These are phyloP conservation scores for Syngnathus scovelli DNA, from an alignment of 2,113 vertebrate genomes.

Conservation along the genomic window DNA sequence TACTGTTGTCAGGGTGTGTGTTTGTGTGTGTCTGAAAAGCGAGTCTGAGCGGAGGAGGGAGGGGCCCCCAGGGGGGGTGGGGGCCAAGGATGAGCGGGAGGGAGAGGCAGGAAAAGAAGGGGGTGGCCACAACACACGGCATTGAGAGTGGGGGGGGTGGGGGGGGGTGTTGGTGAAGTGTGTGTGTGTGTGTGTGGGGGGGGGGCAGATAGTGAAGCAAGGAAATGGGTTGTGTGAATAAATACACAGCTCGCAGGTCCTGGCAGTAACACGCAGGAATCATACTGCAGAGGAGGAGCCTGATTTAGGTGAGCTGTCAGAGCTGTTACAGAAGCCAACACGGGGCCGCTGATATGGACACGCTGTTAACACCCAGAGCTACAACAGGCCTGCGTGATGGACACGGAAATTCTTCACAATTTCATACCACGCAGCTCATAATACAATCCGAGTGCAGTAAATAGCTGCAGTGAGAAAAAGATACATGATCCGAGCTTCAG, in stretches of 20 bases:
- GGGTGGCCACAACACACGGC: background rate
- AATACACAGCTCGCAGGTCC: constrained; percentile 58
- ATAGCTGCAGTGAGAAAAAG: background rate
- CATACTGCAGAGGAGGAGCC: constrained; percentile 68
- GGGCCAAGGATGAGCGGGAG: constrained; percentile 34
- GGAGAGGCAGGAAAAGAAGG: constrained; percentile 58
- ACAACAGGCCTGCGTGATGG: constrained; percentile 21
- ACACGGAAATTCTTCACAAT: constrained; percentile 45
- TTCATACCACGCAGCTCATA: constrained; percentile 22
- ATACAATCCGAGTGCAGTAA: background rate
- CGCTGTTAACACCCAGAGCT: constrained; percentile 34
- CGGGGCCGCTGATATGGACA: constrained; percentile 30
- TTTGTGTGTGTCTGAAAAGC: constrained; percentile 32
- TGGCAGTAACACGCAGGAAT: constrained; percentile 57
- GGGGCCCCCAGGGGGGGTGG: constrained; percentile 12
- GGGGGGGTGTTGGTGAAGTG: constrained; percentile 30
- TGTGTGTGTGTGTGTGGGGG: constrained; percentile 47
- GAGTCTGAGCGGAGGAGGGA: constrained; percentile 47
- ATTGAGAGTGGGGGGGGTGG: constrained; percentile 40
- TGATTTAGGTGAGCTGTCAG: constrained; percentile 62
- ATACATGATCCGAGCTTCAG: background rate
- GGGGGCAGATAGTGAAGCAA: constrained; percentile 45
- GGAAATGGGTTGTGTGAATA: constrained; percentile 62
- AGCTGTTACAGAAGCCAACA: constrained; percentile 40
- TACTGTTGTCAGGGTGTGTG: constrained; percentile 57